Conservation (phyloP, 2,888 invertebrate genomes). For the Adineta ricciae region DNA sequence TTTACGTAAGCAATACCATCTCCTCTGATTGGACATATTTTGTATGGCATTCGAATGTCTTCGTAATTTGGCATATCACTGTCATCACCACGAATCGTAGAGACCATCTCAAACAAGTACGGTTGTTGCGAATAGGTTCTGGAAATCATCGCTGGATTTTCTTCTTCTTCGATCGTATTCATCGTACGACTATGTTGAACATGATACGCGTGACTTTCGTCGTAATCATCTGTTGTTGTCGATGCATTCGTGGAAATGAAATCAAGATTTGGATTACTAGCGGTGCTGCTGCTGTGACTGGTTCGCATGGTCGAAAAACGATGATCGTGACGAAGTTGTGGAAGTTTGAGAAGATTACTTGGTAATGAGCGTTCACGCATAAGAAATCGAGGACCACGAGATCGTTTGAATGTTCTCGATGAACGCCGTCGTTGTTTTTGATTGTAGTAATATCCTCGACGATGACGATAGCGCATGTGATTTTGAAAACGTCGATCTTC, state of each 20-base stretch:
- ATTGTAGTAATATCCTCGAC: not conserved
- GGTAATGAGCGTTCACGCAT: slow-evolving; percentile 6
- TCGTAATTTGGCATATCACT: not conserved
- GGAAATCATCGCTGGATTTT: not conserved
- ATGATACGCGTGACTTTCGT: slow-evolving; percentile 15
- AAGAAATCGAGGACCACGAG: not conserved
- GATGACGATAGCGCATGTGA: not conserved
- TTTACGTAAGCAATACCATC: slow-evolving; percentile 12
- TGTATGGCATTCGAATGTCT: not conserved
- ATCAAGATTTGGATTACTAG: not conserved
- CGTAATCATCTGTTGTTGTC: not conserved
- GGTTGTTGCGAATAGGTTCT: not conserved
- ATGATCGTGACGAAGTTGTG: not conserved
- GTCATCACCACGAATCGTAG: slow-evolving; percentile 8
- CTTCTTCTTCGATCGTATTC: slow-evolving; percentile 3
- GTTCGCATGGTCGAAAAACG: not conserved
- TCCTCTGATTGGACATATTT: not conserved
- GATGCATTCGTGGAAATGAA: not conserved
- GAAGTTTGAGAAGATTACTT: not conserved
- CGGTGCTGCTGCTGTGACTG: not conserved
- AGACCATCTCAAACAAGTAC: not conserved
- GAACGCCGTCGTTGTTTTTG: not conserved
- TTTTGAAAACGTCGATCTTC: not conserved
- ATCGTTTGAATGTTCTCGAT: not conserved
- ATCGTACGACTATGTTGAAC: not conserved